Conservation (phyloP, 2,888 invertebrate genomes). For the Pharmacophagus antenor region DNA sequence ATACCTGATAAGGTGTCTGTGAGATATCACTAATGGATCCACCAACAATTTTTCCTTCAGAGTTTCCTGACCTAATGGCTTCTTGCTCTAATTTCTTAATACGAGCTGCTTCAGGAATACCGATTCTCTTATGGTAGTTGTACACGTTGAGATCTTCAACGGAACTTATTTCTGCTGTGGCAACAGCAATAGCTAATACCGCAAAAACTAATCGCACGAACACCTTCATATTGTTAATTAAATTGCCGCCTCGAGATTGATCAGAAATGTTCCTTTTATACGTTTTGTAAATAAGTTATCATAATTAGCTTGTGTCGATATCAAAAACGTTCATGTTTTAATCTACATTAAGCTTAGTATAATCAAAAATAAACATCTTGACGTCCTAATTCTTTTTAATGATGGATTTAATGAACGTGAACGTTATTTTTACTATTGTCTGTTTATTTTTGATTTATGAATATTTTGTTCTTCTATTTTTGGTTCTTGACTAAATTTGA, state of each 20-base stretch:
- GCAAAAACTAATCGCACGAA: slow-evolving; percentile 35
- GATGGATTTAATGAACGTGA: no score
- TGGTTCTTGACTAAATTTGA: no score
- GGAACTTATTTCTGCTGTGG: slow-evolving; percentile 33
- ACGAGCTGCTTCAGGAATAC: slow-evolving; percentile 48
- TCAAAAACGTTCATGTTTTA: neutral
- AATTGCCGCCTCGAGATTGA: neutral
- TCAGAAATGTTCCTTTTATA: slow-evolving; percentile 4
- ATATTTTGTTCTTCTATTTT: no score
- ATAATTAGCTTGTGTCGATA: neutral
- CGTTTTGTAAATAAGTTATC: neutral
- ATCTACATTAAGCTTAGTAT: neutral
- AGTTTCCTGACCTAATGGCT: slow-evolving; percentile 15
- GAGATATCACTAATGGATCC: slow-evolving; percentile 41
- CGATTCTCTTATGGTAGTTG: slow-evolving; percentile 49
- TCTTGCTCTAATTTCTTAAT: slow-evolving; percentile 45
- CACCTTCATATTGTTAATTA: slow-evolving; percentile 34
- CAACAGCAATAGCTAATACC: slow-evolving; percentile 39
- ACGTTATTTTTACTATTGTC: no score
- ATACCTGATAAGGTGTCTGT: slow-evolving; percentile 55
- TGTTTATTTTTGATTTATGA: no score
- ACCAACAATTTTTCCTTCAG: slow-evolving; percentile 16
- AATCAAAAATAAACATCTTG: neutral
- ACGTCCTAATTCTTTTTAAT: neutral
- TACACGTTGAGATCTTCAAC: slow-evolving; percentile 39